These are phyloP conservation scores for Nasonia giraulti DNA, from an alignment of 1,140 invertebrate genomes.

Conservation along the genomic window DNA sequence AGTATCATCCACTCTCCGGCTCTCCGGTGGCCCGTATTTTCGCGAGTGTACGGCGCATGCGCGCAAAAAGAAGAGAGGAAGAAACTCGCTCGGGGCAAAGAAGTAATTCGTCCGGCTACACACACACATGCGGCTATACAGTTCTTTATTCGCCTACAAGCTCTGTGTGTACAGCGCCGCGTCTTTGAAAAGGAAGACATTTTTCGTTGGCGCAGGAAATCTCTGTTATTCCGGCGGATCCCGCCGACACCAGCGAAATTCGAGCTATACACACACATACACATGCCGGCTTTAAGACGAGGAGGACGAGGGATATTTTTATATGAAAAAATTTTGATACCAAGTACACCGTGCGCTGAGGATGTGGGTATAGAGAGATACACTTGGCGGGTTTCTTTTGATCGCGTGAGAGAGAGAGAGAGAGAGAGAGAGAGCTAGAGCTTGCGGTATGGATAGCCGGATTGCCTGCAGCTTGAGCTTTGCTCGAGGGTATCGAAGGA, in stretches of 20 bases:
- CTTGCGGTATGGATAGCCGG: neutral
- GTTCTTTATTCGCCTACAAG: conserved; percentile 1
- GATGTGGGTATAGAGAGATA: neutral
- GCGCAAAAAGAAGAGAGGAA: neutral
- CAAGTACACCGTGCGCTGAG: neutral
- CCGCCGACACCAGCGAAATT: neutral
- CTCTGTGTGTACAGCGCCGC: neutral
- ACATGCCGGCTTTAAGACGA: neutral
- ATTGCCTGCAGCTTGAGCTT: neutral
- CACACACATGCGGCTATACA: neutral
- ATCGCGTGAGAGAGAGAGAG: too few relatives aligned
- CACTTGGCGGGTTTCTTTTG: neutral
- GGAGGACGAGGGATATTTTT: neutral
- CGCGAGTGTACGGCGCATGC: neutral
- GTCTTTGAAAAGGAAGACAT: conserved; percentile 4
- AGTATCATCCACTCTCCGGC: neutral
- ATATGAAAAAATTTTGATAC: conserved; percentile 4
- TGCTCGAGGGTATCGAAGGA: neutral
- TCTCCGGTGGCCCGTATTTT: neutral
- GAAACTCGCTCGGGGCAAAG: neutral
- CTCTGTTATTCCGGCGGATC: conserved; percentile 7
- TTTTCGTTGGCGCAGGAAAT: conserved; percentile 23
- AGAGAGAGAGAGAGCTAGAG: neutral
- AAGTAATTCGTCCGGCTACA: neutral
- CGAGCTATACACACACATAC: neutral